A percentile compares a stretch with the other conserved stretches of the same genome.
Conservation (phyloP, 2,113 vertebrate species). For the Ptilonorhynchus violaceus region DNA sequence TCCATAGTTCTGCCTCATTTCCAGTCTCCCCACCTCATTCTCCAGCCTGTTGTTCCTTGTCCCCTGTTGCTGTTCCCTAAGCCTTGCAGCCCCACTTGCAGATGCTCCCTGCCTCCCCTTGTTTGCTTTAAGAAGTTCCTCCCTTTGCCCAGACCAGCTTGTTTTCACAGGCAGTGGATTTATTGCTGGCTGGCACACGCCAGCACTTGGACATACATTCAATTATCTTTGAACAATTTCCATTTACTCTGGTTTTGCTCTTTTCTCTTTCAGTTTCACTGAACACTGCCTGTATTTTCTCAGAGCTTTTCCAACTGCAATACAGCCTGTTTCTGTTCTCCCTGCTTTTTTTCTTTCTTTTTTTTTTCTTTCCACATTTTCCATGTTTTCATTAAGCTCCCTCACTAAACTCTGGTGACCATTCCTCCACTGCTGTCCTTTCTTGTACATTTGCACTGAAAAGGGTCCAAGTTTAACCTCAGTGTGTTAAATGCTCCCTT, state of each 20-base stretch:
- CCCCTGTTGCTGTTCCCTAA: not conserved
- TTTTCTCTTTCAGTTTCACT: conserved; percentile 44
- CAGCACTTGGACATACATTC: conserved; percentile 58
- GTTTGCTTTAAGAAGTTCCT: conserved; percentile 43
- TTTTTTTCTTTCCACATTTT: not conserved
- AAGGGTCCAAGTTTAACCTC: not conserved
- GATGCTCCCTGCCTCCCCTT: conserved; percentile 30
- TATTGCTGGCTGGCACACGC: conserved; percentile 51
- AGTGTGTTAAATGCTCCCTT: not conserved
- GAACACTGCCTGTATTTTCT: conserved; percentile 40
- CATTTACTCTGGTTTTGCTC: conserved; percentile 53
- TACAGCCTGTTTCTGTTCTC: not conserved
- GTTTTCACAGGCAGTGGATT: conserved; percentile 35
- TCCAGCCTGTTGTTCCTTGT: not conserved
- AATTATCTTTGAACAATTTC: conserved; percentile 70
- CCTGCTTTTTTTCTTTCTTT: not conserved
- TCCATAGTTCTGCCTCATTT: conserved; percentile 13
- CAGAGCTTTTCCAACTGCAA: conserved; percentile 9
- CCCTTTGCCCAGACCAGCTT: conserved; percentile 4
- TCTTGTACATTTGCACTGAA: not conserved
- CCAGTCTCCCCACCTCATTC: conserved; percentile 10
- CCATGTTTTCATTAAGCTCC: conserved; percentile 18
- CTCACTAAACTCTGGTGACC: not conserved
- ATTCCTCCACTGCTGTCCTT: not conserved
- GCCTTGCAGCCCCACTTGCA: conserved; percentile 21